These are phyloP conservation scores for Gorsachius goisagi DNA, from an alignment of 2,113 vertebrate species.

Conservation along the genomic window DNA sequence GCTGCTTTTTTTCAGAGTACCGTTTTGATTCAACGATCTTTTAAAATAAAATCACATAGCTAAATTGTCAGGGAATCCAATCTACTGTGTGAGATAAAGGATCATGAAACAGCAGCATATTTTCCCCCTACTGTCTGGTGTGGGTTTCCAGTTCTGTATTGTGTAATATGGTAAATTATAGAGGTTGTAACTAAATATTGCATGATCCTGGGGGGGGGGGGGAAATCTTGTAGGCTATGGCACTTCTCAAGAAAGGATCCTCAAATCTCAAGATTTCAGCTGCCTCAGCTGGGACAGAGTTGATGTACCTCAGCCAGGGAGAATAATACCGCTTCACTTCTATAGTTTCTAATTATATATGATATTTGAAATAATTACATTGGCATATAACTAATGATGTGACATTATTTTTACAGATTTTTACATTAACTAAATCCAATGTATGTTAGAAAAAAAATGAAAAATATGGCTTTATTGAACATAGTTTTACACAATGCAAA, in stretches of 20 bases:
- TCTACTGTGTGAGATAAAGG: background rate
- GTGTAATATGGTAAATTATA: background rate
- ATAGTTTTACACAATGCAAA: background rate
- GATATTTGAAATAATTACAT: background rate
- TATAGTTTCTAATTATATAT: background rate
- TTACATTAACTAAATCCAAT: background rate
- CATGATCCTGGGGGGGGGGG: background rate
- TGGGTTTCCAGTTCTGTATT: background rate
- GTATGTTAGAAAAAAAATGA: background rate
- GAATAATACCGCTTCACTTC: background rate
- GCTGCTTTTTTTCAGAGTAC: background rate
- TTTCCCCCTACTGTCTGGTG: background rate
- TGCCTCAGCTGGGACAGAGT: background rate
- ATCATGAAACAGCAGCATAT: background rate
- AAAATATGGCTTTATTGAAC: background rate
- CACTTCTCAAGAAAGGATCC: background rate
- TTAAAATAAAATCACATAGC: background rate
- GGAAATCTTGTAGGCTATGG: background rate
- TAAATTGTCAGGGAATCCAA: background rate
- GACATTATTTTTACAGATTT: background rate
- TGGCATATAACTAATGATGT: background rate
- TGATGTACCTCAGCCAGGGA: background rate
- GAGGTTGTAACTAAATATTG: background rate
- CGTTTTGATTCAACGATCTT: background rate
- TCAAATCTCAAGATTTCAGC: background rate